phyloP scores from a whole-genome alignment of 2,888 invertebrate genomes.

The Agrotis puta region DNA sequence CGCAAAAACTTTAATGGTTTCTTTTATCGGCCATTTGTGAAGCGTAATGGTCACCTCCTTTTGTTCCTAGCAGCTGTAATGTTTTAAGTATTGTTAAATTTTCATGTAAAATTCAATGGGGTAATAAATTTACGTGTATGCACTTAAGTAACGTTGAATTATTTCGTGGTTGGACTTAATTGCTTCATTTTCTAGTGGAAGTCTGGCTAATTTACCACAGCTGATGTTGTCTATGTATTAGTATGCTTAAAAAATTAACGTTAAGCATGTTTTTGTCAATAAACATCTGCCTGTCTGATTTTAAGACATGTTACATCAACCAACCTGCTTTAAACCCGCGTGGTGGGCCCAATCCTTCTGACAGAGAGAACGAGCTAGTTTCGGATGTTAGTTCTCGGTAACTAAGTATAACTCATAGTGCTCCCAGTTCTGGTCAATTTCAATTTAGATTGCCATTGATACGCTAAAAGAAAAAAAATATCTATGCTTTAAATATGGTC shows the following conservation, averaged over 20 bases:
- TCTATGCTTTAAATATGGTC: no score
- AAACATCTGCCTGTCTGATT: neutral
- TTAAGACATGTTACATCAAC: no score
- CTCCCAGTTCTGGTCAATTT: no score
- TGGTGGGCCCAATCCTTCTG: no score
- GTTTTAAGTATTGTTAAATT: slow-evolving; percentile 71
- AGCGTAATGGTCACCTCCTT: slow-evolving; percentile 75
- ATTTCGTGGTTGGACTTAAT: slow-evolving; percentile 22
- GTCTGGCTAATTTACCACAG: neutral
- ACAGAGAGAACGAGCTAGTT: no score
- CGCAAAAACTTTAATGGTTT: slow-evolving; percentile 83
- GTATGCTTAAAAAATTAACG: neutral
- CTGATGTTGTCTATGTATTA: neutral
- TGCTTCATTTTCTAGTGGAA: slow-evolving; percentile 11
- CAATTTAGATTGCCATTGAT: no score
- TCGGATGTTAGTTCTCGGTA: no score
- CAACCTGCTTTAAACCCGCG: no score
- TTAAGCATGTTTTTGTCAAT: neutral
- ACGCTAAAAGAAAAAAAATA: no score
- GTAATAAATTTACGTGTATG: slow-evolving; percentile 48
- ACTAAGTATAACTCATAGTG: no score
- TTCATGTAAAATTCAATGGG: slow-evolving; percentile 60
- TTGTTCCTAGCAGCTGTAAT: slow-evolving; percentile 76
- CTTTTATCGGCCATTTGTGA: slow-evolving; percentile 84
- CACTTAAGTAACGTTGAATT: slow-evolving; percentile 29